Base-by-base conservation (phyloP, 2,888 invertebrate genomes). In the Ichneumoninae sp. region DNA sequence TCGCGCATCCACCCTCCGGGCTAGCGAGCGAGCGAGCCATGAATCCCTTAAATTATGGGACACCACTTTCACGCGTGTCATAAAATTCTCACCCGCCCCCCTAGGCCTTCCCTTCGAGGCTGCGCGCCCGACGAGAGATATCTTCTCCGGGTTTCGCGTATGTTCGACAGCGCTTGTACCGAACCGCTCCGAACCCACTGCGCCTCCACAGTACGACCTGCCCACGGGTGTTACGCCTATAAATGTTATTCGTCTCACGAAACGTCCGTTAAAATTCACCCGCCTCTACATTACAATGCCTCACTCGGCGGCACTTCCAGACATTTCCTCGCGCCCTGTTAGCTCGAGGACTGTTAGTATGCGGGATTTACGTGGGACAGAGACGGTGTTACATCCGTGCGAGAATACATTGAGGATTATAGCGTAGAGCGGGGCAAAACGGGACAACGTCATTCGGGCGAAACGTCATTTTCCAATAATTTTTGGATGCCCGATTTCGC, bases 1-100 rank as follows among this genome's bases (percentile, higher is more conserved):
- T 79, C 52, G 79, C 81, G 78, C 79, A 50, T 30, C 60, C 60
- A 10, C 65, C 71, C 79, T 73, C 71, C 19, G 75, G 66, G 52
- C 50, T 65, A 47, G 65, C 60, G 52, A 68, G 47, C 63, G 47
- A 76, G 40, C 73, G 65, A 79, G 71, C 79, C 75, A 88, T 86
- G 89, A 88, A 90, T 90, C 90, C 89, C 84, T 86, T 88, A 90
- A 91, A 91, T 91, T 90, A 89, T 89, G 89, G 89, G 83, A 87
- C 81, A 82, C 85, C 85, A 81, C 84, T 89, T 88, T 88, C 79
- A 76, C 86, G 83, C 87, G 82, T 81, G 89, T 88, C 87, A 89
- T 90, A 90, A 90, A 90, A 88, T 88, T 86, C 75, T 78, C 79
- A 83, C 80, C 66, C 74, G 77, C 68, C 66, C 70, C 68, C 63